Evolutionary conservation across 1,140 invertebrate species (phyloP).

Genomic region (Mamestra configurata): DNA sequence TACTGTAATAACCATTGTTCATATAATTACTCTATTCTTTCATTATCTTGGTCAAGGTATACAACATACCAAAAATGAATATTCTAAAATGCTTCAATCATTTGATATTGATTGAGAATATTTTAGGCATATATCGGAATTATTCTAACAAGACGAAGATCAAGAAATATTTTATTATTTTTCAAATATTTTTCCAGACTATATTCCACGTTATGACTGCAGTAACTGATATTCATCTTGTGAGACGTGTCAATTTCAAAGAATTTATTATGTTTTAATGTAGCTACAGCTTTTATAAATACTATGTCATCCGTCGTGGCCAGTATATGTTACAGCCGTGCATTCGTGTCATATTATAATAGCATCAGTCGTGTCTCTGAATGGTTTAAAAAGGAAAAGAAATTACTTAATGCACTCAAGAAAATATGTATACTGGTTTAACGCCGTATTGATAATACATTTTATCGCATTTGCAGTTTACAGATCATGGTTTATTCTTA

Average conservation of each 20-base stretch:
- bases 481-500: not conserved
- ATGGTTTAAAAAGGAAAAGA: not conserved
- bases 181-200: not conserved
- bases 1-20: too few species aligned
- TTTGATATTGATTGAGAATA: not conserved
- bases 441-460: not conserved
- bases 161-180: not conserved
- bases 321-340: not conserved
- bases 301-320: not conserved
- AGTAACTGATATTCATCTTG: not conserved
- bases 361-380: not conserved
- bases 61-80: too few species aligned
- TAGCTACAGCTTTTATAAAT: not conserved
- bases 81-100: not conserved
- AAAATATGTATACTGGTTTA: not conserved
- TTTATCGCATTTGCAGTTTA: not conserved
- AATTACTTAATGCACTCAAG: not conserved
- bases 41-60: too few species aligned
- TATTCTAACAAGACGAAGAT: not conserved
- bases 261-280: not conserved
- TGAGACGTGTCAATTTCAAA: not conserved
- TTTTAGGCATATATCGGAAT: not conserved
- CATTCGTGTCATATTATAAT: not conserved
- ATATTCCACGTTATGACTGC: not conserved
- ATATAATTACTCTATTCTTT: too few species aligned